Percentiles rank a stretch among this genome's conserved stretches.
phyloP scores from a whole-genome alignment of 1,140 invertebrate species.

The Hylaeus volcanicus region DNA sequence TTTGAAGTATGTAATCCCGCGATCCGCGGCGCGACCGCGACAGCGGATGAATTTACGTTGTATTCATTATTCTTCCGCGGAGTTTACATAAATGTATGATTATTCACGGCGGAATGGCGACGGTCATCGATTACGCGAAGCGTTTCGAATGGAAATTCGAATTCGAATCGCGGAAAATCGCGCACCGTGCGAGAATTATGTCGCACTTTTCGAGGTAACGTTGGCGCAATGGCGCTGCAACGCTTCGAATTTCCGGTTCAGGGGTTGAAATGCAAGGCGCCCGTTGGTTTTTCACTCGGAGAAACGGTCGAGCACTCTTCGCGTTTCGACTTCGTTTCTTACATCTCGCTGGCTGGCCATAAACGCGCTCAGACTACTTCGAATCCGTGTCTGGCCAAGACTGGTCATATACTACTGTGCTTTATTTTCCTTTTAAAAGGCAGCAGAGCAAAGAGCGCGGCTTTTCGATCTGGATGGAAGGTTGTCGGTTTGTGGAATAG shows the following conservation, averaged over 20 bases:
- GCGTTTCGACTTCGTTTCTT: neutral
- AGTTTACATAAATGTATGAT: conserved; percentile 17
- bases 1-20: conserved; percentile 24
- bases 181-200: too few species aligned
- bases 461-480: too few species aligned
- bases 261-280: too few species aligned
- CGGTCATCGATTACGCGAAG: neutral
- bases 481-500: too few species aligned
- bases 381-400: neutral
- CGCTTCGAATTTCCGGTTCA: too few species aligned
- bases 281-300: too few species aligned
- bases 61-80: conserved; percentile 17
- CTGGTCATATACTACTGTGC: neutral
- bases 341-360: neutral
- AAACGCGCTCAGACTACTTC: too few species aligned
- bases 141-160: neutral
- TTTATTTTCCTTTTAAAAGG: neutral
- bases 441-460: too few species aligned
- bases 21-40: neutral
- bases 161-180: too few species aligned
- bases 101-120: neutral
- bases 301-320: too few species aligned
- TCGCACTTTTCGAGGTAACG: too few species aligned
- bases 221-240: too few species aligned
- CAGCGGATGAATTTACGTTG: neutral